Evolutionary conservation across 2,888 invertebrate species (phyloP), one percentile per base, ranked within the genome.

Genomic region (Phalera bucephala): DNA sequence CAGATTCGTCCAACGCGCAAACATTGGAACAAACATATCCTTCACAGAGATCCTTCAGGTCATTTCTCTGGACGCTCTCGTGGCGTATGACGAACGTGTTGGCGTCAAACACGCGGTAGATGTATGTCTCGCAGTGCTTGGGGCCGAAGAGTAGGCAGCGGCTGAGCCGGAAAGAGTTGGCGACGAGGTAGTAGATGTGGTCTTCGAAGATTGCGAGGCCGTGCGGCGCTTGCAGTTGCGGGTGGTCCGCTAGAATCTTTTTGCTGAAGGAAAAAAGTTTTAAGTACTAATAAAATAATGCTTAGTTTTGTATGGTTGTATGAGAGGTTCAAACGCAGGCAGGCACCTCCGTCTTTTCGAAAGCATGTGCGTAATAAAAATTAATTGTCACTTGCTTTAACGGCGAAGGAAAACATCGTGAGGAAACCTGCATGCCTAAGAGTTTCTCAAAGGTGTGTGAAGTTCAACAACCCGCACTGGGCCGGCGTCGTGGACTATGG

Each of bases 171-270:
- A 91, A 91, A 0, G 90, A 75, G 30, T 90, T 90, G 0, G 86
- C 81, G 2, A 87, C 90, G 0, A 93, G 74, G 90, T 94, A 96
- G 75, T 94, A 97, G 0, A 97, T 80, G 47, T 93, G 88, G 71
- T 95, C 94, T 68, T 96, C 96, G 70, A 94, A 95, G 26, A 96
- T 84, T 3, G 91, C 92, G 12, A 97, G 72, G 0, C 93, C 93
- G 26, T 92, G 91, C 0, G 96, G 94, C 20, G 91, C 88, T 33
- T 80, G 70, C 0, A 92, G 70, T 0, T 90, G 72, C 0, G 80
- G 71, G 13, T 86, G 79, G 42, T 82, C 80, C 7, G 76, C 73
- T 21, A 91, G 56, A 21, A 92, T 64, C 0, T 77, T 73, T 47
- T 69, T 80, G 12, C 91, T 85, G 64, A 1, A 64, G 65, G 31